Evolutionary conservation across 2,797 vertebrate genomes (phyloP).

Genomic region (Sebastes paucispinis): DNA sequence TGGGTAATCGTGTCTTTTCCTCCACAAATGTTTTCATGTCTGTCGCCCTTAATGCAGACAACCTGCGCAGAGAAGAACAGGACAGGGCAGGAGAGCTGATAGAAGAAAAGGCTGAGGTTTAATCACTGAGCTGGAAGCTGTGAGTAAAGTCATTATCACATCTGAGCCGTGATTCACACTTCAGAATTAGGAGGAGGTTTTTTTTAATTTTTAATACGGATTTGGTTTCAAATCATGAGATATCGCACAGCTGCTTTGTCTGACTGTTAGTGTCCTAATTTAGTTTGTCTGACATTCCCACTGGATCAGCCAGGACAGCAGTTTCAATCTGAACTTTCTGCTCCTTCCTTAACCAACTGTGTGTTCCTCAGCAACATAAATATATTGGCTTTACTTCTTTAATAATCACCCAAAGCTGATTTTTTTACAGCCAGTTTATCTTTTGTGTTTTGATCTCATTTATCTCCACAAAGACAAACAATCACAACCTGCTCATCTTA

Average conservation of each 20-base stretch:
- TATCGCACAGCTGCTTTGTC: not conserved
- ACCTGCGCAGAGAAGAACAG: not conserved
- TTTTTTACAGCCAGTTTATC: slow-evolving; percentile 4
- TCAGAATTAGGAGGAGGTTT: not conserved
- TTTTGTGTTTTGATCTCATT: slow-evolving; percentile 54
- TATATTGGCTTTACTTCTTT: not conserved
- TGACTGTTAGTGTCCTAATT: not conserved
- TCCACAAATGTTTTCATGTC: slow-evolving; percentile 37
- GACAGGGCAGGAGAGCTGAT: slow-evolving; percentile 17
- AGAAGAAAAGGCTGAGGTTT: slow-evolving; percentile 3
- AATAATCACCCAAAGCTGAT: slow-evolving; percentile 1
- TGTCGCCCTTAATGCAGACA: slow-evolving; percentile 14
- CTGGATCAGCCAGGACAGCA: not conserved
- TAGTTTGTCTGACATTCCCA: slow-evolving; percentile 6
- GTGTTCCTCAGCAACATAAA: not conserved
- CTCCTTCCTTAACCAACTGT: not conserved
- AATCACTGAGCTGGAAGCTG: slow-evolving; percentile 34
- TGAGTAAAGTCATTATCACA: slow-evolving; percentile 29
- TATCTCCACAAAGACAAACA: slow-evolving; percentile 58
- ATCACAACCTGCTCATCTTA: slow-evolving; percentile 63
- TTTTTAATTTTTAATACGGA: not conserved
- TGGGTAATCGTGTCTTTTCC: slow-evolving; percentile 47
- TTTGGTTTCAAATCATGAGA: not conserved
- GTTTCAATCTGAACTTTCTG: not conserved
- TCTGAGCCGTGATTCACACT: slow-evolving; percentile 18